A percentile compares a stretch with the other conserved stretches of the same genome.
These are phyloP conservation scores for Oryzaephilus surinamensis DNA, from an alignment of 1,140 invertebrate species.

Conservation along the genomic window DNA sequence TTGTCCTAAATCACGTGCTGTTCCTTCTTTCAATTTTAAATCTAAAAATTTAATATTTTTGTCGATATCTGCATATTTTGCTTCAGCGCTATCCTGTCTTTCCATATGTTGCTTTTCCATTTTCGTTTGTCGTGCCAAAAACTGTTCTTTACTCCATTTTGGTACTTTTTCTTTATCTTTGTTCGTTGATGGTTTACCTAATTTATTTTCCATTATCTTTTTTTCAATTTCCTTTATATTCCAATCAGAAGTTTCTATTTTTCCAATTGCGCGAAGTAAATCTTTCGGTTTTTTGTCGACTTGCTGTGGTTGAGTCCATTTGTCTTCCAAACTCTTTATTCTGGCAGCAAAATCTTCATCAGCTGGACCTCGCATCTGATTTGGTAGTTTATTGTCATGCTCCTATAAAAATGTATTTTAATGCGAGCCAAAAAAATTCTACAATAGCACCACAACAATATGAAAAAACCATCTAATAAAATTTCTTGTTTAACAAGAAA, in stretches of 20 bases:
- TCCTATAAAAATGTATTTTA: constrained; percentile 52
- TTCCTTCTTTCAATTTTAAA: constrained; percentile 70
- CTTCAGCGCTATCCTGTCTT: constrained; percentile 43
- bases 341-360: constrained; percentile 62
- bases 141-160: constrained; percentile 83
- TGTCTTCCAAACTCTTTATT: constrained; percentile 57
- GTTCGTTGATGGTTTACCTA: constrained; percentile 50
- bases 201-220: constrained; percentile 77
- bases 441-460: too few species aligned
- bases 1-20: constrained; percentile 55
- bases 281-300: constrained; percentile 75
- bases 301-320: constrained; percentile 45
- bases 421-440: too few species aligned
- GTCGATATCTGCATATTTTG: constrained; percentile 67
- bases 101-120: constrained; percentile 54
- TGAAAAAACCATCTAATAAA: too few species aligned
- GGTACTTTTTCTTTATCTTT: constrained; percentile 70
- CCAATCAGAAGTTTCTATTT: constrained; percentile 86
- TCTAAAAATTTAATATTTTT: constrained; percentile 68
- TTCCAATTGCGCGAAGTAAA: constrained; percentile 75
- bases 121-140: constrained; percentile 68
- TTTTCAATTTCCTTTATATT: constrained; percentile 84
- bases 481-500: too few species aligned
- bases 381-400: constrained; percentile 49
- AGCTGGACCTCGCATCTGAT: constrained; percentile 39